Evolutionary conservation across 2,888 invertebrate genomes (phyloP).

Genomic region (Tipula vernalis): DNA sequence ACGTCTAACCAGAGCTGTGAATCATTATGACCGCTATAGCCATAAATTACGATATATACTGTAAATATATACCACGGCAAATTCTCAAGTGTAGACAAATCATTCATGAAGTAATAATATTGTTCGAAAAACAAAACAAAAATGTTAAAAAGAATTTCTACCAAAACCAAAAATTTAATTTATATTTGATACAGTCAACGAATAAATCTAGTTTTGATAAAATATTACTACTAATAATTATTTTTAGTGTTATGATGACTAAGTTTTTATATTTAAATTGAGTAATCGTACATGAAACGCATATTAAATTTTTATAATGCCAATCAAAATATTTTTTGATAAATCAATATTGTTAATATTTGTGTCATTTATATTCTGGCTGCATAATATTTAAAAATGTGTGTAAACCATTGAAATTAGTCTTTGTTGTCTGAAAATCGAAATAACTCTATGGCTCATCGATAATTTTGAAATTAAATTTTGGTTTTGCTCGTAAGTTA

Average conservation of each 20-base stretch:
- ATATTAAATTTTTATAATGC: background rate
- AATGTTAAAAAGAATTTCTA: background rate
- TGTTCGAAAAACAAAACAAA: background rate
- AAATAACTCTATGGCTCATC: too few relatives aligned
- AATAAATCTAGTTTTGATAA: background rate
- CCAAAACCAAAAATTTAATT: background rate
- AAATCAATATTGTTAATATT: background rate
- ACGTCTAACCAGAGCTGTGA: background rate
- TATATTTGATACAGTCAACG: background rate
- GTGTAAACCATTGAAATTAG: background rate
- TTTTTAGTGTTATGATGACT: background rate
- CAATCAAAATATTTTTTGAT: background rate
- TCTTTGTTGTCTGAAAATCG: background rate
- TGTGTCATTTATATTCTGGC: background rate
- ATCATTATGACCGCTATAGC: background rate
- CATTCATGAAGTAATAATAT: background rate
- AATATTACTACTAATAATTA: background rate
- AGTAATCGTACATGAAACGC: background rate
- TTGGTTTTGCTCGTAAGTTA: too few relatives aligned
- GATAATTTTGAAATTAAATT: too few relatives aligned
- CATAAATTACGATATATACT: background rate
- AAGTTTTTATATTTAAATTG: background rate
- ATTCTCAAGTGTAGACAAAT: background rate
- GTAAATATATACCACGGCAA: background rate
- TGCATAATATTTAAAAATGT: background rate